Percentiles rank a stretch among this genome's conserved stretches.
Conservation (phyloP, 2,888 invertebrate genomes). For the Stenodema calcarata region DNA sequence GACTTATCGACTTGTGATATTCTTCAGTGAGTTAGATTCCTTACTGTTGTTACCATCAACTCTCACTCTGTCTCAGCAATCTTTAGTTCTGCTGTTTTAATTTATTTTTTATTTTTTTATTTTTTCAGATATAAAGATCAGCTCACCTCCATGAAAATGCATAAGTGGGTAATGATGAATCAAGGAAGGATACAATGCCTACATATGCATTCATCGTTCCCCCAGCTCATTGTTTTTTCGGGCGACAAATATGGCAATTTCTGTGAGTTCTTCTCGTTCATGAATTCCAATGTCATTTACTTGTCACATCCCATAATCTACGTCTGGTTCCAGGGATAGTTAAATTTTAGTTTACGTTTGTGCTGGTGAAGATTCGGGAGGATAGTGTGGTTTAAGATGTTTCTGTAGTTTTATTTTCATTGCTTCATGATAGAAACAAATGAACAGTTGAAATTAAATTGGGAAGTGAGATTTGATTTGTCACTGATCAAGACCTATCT, state of each 20-base stretch:
- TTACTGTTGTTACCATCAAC: not conserved
- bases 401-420: too few species aligned
- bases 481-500: too few species aligned
- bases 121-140: slow-evolving; percentile 13
- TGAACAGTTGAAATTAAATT: too few species aligned
- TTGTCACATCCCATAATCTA: too few species aligned
- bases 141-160: not conserved
- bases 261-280: slow-evolving; percentile 52
- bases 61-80: too few species aligned
- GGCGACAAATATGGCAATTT: slow-evolving; percentile 62
- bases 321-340: too few species aligned
- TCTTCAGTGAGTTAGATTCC: not conserved
- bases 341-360: too few species aligned
- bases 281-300: too few species aligned
- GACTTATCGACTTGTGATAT: not conserved
- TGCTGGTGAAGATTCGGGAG: too few species aligned
- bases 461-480: too few species aligned
- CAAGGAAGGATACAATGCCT: slow-evolving; percentile 61
- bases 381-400: too few species aligned
- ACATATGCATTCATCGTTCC: slow-evolving; percentile 60
- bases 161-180: slow-evolving; percentile 59
- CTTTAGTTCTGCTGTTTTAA: not conserved
- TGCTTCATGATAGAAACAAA: too few species aligned
- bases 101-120: not conserved
- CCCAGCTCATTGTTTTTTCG: slow-evolving; percentile 60